Conservation (phyloP, 30 jellyfish, hydroid and myxozoan species). For the Nemopilema nomurai region DNA sequence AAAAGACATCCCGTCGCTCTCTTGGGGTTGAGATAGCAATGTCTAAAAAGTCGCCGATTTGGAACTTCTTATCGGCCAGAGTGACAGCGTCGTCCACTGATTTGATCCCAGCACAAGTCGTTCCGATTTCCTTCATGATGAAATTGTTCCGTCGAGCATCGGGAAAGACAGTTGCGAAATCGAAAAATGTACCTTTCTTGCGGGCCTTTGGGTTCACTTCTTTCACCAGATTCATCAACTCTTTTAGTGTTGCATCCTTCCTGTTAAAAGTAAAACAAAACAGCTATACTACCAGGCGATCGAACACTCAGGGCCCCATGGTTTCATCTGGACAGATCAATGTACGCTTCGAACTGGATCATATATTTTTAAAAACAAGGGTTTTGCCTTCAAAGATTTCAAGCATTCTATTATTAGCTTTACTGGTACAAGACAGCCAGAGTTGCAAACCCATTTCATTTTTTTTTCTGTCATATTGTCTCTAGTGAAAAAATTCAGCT, state of each 20-base stretch:
- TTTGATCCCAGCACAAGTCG: constrained; percentile 91
- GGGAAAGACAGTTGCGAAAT: constrained; percentile 92
- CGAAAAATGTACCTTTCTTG: constrained; percentile 85
- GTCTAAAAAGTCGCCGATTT: constrained; percentile 94
- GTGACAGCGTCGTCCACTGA: constrained; percentile 85
- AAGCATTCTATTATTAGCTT: too few relatives aligned
- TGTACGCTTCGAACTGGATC: neutral
- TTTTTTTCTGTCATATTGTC: too few relatives aligned
- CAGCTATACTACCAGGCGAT: neutral
- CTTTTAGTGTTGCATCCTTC: constrained; percentile 96
- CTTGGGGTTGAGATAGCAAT: constrained; percentile 85
- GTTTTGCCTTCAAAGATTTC: too few relatives aligned
- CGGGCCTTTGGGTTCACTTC: constrained; percentile 98
- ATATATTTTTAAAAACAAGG: too few relatives aligned
- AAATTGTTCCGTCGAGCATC: constrained; percentile 78
- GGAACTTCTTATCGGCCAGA: constrained; percentile 85
- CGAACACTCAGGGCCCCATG: neutral
- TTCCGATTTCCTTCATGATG: constrained; percentile 85
- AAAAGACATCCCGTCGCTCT: constrained; percentile 84
- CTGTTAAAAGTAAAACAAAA: constrained; percentile 28
- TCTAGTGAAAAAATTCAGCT: too few relatives aligned
- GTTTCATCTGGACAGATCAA: neutral
- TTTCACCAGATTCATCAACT: constrained; percentile 89
- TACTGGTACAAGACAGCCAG: too few relatives aligned
- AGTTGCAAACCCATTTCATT: too few relatives aligned